A percentile compares a stretch with the other conserved stretches of the same genome.
Conservation (phyloP, 1,140 invertebrate species). For the Frieseomelitta varia region DNA sequence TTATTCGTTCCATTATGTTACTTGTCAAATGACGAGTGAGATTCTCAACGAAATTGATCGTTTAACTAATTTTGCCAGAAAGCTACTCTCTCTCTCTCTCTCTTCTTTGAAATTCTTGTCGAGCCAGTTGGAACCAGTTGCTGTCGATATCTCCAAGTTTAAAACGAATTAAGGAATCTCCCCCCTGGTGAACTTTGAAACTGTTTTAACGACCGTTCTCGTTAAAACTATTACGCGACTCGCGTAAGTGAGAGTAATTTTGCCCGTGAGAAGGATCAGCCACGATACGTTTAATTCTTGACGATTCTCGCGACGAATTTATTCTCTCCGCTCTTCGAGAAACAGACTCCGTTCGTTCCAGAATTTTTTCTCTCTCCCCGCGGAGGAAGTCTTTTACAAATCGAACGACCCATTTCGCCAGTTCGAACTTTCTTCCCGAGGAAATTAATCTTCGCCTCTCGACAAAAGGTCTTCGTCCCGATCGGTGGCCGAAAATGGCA, state of each 20-base stretch:
- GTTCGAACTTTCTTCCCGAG: too few species aligned
- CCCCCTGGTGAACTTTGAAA: neutral
- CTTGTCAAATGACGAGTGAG: neutral
- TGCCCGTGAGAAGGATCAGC: neutral
- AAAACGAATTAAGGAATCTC: neutral
- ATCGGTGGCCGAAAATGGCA: conserved; percentile 19
- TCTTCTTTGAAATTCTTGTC: neutral
- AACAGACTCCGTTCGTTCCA: too few species aligned
- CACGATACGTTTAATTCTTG: neutral
- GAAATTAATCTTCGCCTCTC: conserved; percentile 29
- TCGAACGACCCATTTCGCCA: too few species aligned
- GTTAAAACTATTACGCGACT: neutral
- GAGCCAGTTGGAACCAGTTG: neutral
- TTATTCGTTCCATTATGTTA: conserved; percentile 6
- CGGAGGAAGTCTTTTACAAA: too few species aligned
- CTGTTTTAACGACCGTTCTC: neutral
- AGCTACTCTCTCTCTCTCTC: neutral
- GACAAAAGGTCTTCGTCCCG: conserved; percentile 49
- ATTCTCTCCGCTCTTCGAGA: too few species aligned
- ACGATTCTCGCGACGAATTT: neutral
- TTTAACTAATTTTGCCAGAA: neutral
- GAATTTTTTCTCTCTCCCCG: too few species aligned
- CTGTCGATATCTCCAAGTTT: neutral
- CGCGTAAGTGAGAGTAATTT: neutral
- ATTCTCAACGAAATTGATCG: neutral